Evolutionary conservation across 2,797 vertebrate genomes (phyloP), one percentile per base, ranked within the genome.

Genomic region (Enteromius trimaculatus): DNA sequence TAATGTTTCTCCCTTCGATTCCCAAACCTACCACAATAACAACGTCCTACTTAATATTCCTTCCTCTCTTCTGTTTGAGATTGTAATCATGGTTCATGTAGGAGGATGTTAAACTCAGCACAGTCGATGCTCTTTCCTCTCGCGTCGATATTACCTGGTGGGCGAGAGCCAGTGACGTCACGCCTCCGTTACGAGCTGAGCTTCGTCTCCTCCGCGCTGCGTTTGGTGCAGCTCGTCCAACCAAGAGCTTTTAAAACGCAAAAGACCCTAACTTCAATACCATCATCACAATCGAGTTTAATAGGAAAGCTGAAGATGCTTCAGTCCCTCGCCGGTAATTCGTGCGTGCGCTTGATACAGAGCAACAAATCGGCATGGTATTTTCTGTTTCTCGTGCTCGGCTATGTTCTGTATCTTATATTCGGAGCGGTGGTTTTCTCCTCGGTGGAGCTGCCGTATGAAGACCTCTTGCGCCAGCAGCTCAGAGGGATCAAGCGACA

Each of bases 371-470:
- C 97, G 78, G 95, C 95, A 65, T 98, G 96, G 96, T 97, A 96
- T 90, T 98, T 98, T 84, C 90, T 92, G 3, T 92, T 95, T 77
- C 91, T 98, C 80, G 93, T 97, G 64, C 88, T 98, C 74, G 97
- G 97, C 29, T 98, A 99, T 87, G 51, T 96, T 74, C 94, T 98
- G 1, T 98, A 97, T 92, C 94, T 98, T 66, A 87, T 97, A 10
- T 98, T 98, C 92, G 97, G 97, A 39, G 97, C 97, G 13, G 96
- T 98, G 71, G 96, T 98, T 44, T 99, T 99, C 88, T 98, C 97
- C 0, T 97, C 96, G 47, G 96, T 99, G 68, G 97, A 98, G 94
- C 94, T 97, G 89, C 97, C 97, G 0, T 96, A 96, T 76, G 97
- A 99, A 85, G 97, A 98, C 93, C 92, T 93, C 72, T 95, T 97